Base-by-base conservation (phyloP, 2,797 vertebrate genomes). In the Decapterus maruadsi region DNA sequence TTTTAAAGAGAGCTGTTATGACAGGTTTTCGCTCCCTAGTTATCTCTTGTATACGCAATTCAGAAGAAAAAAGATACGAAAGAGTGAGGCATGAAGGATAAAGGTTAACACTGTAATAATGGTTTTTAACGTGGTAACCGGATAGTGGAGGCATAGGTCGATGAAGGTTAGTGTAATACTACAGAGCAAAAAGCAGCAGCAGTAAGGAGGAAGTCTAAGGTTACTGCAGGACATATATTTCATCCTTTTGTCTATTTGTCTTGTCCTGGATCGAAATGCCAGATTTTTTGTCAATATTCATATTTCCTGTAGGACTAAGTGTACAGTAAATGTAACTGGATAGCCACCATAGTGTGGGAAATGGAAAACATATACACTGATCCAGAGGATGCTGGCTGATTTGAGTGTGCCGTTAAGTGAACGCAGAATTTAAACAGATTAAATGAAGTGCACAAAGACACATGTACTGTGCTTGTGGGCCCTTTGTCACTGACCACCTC, bases 221-320 rank as follows among this genome's bases (percentile, higher is more conserved):
- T 89, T 87, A 87, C 90, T 34, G 46, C 73, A 70, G 40, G 67
- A 63, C 53, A 40, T 75, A 50, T 72, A 87, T 82, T 75, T 73
- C 68, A 73, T 76, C 62, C 71, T 66, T 84, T 77, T 66, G 62
- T 75, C 71, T 77, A 62, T 86, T 81, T 75, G 73, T 84, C 66
- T 85, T 83, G 16, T 55, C 51, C 12, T 68, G 66, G 61, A 85
- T 84, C 20, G 60, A 78, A 73, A 83, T 55, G 62, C 68, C 72
- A 29, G 17, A 50, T 75, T 85, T 87, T 85, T 65, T 64, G 64
- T 89, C 87, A 89, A 92, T 92, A 89, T 76, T 69, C 75, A 53
- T 57, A 83, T 82, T 90, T 88, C 83, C 89, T 80, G 72, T 80
- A 65, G 85, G 66, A 68, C 79, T 43, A 60, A 73, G 68, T 58